Base-by-base conservation (phyloP, 1,140 invertebrate species). In the Apis cerana region DNA sequence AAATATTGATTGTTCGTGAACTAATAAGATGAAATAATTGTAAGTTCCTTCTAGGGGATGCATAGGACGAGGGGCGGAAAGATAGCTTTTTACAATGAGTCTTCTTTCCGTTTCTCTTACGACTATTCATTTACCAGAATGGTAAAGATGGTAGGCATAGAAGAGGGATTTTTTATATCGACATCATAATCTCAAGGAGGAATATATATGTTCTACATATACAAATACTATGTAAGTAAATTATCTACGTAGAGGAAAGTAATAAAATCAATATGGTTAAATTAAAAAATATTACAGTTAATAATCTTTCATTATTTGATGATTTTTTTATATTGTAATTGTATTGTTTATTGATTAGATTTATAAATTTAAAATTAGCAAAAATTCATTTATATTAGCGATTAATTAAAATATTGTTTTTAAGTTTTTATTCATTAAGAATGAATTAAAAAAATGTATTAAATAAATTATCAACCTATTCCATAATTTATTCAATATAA, bases 71-170 rank as follows among this genome's bases (percentile, higher is more conserved):
- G 74, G 64, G 67, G 50, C 78, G 85, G 67, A 77, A 89, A 86
- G 79, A 83, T 83, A 74, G 64, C 76, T 89, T 89, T 89, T 89
- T 89, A 78, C 43, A 74, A n/a, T 23, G 27, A 72, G 74, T 67
- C 68, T 86, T 87, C 58, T 75, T 85, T 82, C 67, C 64, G 23
- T 68, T 56, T 62, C 58, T 69, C 54, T 79, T 76, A 54, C 71
- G 74, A 48, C 54, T 27, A 58, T 52, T 77, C 71, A n/a, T 77
- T 68, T 74, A 17, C 75, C 50, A 61, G 19, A 61, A 83, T 43
- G 70, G 69, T 61, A 56, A 83, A 82, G 79, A 59, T 68, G 56
- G 64, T 59, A 75, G 21, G 48, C 54, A 76, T 68, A 62, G 86
- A 72, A 74, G 87, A 78, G 82, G 52, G 58, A 72, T 67, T 89